Evolutionary conservation across 1,140 invertebrate genomes (phyloP).

Genomic region (Panulirus ornatus): DNA sequence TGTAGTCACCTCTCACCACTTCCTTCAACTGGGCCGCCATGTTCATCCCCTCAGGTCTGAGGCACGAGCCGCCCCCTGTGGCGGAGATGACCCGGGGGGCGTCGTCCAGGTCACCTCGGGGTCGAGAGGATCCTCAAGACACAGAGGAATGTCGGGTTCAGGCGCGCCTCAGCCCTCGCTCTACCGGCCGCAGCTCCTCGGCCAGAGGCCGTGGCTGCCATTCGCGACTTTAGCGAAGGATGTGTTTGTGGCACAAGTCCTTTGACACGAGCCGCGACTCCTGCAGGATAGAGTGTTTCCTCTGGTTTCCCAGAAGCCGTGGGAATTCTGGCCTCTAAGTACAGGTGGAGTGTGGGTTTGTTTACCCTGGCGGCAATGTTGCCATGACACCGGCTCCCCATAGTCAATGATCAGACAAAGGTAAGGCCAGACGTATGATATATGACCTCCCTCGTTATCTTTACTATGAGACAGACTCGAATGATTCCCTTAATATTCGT

Average conservation of each 20-base stretch:
- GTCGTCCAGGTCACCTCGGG: not conserved
- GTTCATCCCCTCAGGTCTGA: too few relatives aligned
- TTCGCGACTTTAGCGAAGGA: not conserved
- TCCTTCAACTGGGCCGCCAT: too few relatives aligned
- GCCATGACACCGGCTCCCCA: constrained; percentile 32
- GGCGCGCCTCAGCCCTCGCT: not conserved
- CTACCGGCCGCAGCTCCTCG: not conserved
- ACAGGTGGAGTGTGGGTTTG: not conserved
- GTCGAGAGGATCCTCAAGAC: not conserved
- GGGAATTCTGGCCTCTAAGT: not conserved
- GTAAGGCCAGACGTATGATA: constrained; percentile 8
- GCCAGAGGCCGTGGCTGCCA: not conserved
- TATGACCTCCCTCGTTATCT: not conserved
- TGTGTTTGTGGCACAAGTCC: not conserved
- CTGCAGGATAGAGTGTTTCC: constrained; percentile 25
- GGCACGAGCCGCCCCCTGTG: too few relatives aligned
- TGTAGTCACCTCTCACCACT: too few relatives aligned
- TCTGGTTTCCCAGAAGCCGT: not conserved
- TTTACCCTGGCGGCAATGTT: not conserved
- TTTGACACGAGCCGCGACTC: not conserved
- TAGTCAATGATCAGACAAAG: constrained; percentile 43
- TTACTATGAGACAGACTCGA: too few relatives aligned
- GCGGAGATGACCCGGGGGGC: too few relatives aligned
- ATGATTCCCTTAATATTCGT: too few relatives aligned
- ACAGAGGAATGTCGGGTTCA: not conserved